Conservation (phyloP, 2,113 vertebrate species). For the Centropus bengalensis region DNA sequence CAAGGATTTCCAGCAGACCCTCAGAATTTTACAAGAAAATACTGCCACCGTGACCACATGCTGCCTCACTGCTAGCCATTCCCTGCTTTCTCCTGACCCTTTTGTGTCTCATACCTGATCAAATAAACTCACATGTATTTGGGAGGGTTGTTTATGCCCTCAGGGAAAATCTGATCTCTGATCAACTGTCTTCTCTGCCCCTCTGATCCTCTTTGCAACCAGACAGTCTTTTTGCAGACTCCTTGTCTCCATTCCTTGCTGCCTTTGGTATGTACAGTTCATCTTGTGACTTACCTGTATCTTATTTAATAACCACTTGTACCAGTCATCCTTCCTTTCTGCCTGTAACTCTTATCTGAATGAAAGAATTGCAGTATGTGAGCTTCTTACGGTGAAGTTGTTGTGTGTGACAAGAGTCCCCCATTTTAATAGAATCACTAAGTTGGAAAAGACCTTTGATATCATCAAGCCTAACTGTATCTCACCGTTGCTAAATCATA, state of each 20-base stretch:
- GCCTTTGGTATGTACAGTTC: background rate
- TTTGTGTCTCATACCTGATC: background rate
- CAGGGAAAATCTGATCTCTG: constrained; percentile 7
- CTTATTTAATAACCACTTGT: background rate
- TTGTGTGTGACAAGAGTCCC: background rate
- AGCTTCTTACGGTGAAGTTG: background rate
- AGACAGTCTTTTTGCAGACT: background rate
- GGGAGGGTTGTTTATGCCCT: background rate
- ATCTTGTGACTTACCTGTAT: background rate
- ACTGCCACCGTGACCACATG: background rate
- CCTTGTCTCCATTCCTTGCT: background rate
- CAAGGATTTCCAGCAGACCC: background rate
- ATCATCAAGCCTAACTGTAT: too few relatives aligned
- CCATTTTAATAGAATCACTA: background rate
- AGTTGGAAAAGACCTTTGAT: too few relatives aligned
- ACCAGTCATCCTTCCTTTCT: background rate
- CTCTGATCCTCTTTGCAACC: background rate
- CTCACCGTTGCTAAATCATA: too few relatives aligned
- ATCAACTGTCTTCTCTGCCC: background rate
- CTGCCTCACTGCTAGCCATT: background rate
- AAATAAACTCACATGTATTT: background rate
- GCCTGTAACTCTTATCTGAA: background rate
- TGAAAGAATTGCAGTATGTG: background rate
- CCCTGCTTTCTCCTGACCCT: background rate
- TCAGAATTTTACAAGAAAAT: background rate